Evolutionary conservation across 2,113 vertebrate genomes (phyloP), one percentile per base, ranked within the genome.

Genomic region (Cairina moschata): DNA sequence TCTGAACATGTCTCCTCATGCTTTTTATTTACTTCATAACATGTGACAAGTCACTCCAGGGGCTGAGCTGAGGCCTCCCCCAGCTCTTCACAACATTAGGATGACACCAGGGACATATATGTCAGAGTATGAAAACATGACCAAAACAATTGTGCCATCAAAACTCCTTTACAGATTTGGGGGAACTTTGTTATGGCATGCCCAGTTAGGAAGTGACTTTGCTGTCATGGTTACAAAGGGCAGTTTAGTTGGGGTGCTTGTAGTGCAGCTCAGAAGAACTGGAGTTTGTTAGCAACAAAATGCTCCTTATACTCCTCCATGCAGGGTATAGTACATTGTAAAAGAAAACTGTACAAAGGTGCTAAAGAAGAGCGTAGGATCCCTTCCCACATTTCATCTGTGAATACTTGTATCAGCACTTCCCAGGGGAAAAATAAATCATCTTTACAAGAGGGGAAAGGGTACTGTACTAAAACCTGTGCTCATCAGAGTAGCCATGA

Each of bases 101-200:
- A 66, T 83, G 32, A 29, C 17, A 36, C 21, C 42, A 73, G 32
- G 13, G 20, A 56, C 7, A 17, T 65, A 5, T 22, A 12, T 63
- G 6, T 28, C 81, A 16, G 34, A 81, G 4, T 18, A 29, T 25
- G 22, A 59, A 79, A 22, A n/a, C 25, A 38, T 1, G 38, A 54
- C 8, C 16, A 71, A 80, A 68, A 38, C 42, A 58, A 18, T 26
- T 48, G 16, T 62, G n/a, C 40, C 21, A 52, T 74, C 2, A 11
- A 10, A 92, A 34, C 15, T 74, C 13, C 15, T 62, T 52, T 22
- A 26, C 2, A 38, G 4, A 21, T 1, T 10, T 52, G 50, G 32
- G 23, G 7, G 7, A 11, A 2, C 8, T 81, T 81, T 1, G 1
- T 11, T 16, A 0, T 8, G 23, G 2, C 32, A 15, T 21, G 4